Percentiles rank a stretch among this genome's conserved stretches.
Conservation (phyloP, 2,888 invertebrate genomes). For the Drosophila meridionalis region DNA sequence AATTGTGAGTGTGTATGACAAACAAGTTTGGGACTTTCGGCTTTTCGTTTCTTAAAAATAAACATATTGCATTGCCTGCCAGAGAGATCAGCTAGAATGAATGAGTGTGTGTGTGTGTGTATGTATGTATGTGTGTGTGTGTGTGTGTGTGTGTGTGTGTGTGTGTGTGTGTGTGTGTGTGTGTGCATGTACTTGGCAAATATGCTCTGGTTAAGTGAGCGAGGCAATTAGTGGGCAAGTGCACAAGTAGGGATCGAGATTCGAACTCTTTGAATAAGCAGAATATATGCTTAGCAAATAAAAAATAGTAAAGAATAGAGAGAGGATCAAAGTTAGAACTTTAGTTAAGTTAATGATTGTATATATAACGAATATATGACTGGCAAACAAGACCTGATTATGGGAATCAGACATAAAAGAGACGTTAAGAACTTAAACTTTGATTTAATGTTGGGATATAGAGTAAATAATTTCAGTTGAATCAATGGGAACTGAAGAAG, state of each 20-base stretch:
- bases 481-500: no score
- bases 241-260: background rate
- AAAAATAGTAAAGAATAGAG: no score
- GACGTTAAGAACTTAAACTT: no score
- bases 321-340: no score
- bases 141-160: no score
- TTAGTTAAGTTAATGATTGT: no score
- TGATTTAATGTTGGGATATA: no score
- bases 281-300: no score
- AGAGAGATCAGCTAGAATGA: background rate
- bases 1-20: conserved; percentile 38
- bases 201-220: background rate
- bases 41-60: conserved; percentile 67
- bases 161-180: background rate
- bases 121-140: background rate
- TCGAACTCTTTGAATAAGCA: background rate
- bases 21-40: conserved; percentile 26
- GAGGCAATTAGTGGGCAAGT: background rate
- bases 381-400: no score
- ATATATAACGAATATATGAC: no score
- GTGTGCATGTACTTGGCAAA: background rate
- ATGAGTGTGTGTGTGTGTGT: background rate
- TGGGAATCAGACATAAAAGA: no score
- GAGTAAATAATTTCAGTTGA: no score
- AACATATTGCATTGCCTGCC: conserved; percentile 45